A percentile compares a stretch with the other conserved stretches of the same genome.
phyloP scores from a whole-genome alignment of 2,888 invertebrate genomes.

The Tinea trinotella region DNA sequence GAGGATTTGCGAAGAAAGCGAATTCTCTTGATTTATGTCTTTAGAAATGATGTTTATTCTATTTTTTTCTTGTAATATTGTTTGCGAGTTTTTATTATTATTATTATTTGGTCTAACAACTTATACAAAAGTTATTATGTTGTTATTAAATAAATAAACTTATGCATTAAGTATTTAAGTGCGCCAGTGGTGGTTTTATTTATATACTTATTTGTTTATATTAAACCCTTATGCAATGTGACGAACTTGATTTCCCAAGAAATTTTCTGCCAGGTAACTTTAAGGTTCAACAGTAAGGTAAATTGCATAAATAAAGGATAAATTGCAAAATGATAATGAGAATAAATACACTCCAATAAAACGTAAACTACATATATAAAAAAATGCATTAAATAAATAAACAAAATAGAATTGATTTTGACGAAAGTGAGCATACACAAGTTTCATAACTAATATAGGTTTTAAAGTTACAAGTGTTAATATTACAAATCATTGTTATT shows the following conservation, averaged over 20 bases:
- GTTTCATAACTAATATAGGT: not conserved
- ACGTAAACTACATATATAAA: too few species aligned
- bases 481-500: not conserved
- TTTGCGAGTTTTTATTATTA: too few species aligned
- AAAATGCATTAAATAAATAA: too few species aligned
- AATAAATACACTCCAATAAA: too few species aligned
- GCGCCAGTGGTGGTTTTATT: not conserved
- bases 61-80: constrained; percentile 2
- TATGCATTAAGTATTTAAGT: not conserved
- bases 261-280: not conserved
- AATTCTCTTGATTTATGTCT: constrained; percentile 39
- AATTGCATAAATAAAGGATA: too few species aligned
- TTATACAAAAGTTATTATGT: not conserved
- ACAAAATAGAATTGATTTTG: too few species aligned
- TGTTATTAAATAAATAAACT: not conserved
- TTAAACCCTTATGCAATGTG: not conserved
- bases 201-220: not conserved
- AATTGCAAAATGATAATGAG: too few species aligned
- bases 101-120: constrained; percentile 1
- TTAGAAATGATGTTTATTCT: constrained; percentile 39
- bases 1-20: constrained; percentile 17
- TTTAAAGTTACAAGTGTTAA: not conserved
- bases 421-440: too few species aligned
- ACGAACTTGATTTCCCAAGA: not conserved
- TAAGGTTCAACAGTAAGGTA: too few species aligned